These are phyloP conservation scores for Troides oblongomaculatus DNA, from an alignment of 2,888 invertebrate genomes.

Conservation along the genomic window DNA sequence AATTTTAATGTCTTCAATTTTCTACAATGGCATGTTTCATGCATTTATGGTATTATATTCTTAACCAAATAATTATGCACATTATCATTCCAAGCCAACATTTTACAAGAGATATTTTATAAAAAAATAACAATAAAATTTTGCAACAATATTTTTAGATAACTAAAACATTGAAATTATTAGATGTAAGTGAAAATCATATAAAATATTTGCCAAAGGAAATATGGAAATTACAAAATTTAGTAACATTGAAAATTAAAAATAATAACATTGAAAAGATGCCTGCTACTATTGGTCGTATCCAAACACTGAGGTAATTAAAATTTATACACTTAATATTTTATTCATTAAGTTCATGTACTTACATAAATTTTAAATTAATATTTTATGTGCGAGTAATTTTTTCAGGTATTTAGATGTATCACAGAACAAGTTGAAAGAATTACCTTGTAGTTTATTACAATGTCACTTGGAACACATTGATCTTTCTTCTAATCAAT, in stretches of 20 bases:
- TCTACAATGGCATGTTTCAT: no score
- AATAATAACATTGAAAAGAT: conserved; percentile 80
- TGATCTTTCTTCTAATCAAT: conserved; percentile 81
- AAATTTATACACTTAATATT: conserved; percentile 3
- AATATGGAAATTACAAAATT: conserved; percentile 81
- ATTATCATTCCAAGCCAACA: no score
- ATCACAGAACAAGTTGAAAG: conserved; percentile 75
- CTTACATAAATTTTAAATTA: background rate
- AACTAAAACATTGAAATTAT: conserved; percentile 74
- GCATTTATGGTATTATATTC: no score
- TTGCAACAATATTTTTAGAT: conserved; percentile 48
- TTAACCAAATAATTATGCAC: no score
- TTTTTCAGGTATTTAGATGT: conserved; percentile 75
- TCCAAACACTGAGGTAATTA: conserved; percentile 72
- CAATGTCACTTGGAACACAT: conserved; percentile 76
- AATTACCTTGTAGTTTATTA: conserved; percentile 81
- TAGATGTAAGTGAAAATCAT: conserved; percentile 84
- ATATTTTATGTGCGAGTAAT: background rate
- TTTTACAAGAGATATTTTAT: no score
- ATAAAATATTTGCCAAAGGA: conserved; percentile 79
- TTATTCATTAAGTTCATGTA: background rate
- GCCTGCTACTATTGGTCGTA: conserved; percentile 84
- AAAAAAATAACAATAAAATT: background rate
- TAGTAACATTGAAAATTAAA: conserved; percentile 83
- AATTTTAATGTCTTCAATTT: no score